Evolutionary conservation across 2,797 vertebrate species (phyloP), one percentile per base, ranked within the genome.

Genomic region (Gallinago stenura): DNA sequence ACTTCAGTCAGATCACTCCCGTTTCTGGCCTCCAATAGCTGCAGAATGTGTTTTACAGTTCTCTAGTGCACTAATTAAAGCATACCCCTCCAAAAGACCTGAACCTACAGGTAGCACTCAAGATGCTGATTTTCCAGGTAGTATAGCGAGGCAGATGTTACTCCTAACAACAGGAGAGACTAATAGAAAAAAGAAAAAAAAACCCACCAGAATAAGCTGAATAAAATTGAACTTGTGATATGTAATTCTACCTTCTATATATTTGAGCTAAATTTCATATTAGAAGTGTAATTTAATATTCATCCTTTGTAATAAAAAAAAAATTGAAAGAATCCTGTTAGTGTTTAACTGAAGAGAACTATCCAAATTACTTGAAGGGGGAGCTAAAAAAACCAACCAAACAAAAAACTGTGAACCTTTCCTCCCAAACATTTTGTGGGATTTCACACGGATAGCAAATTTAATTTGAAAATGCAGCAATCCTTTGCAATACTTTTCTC

Each of bases 21-120:
- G 0, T 8, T 73, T 66, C 13, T 3, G 2, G 12, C 25, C 45
- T 10, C 4, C n/a, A 25, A 9, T 6, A 72, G 70, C 54, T 68
- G 43, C 39, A 45, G 33, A 64, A 51, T 37, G 45, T 17, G 35
- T 62, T 87, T 51, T 35, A 15, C 21, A 35, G 46, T 35, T 76
- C 46, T 70, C n/a, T n/a, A 41, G 37, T 24, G 10, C 18, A 8
- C 19, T 80, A 26, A 56, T 70, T 65, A 94, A 87, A 79, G 16
- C 12, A 17, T 26, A 83, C 15, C 9, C 41, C 65, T 80, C 53
- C 37, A 33, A 43, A 90, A 61, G 57, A 37, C 35, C n/a, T 41
- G 39, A 60, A 39, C 54, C 54, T 64, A 24, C 71, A 53, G 7
- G 41, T 53, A 72, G 13, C 33, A 60, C 26, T 94, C 17, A 39